phyloP scores from a whole-genome alignment of 2,113 vertebrate genomes.

The Apus apus region DNA sequence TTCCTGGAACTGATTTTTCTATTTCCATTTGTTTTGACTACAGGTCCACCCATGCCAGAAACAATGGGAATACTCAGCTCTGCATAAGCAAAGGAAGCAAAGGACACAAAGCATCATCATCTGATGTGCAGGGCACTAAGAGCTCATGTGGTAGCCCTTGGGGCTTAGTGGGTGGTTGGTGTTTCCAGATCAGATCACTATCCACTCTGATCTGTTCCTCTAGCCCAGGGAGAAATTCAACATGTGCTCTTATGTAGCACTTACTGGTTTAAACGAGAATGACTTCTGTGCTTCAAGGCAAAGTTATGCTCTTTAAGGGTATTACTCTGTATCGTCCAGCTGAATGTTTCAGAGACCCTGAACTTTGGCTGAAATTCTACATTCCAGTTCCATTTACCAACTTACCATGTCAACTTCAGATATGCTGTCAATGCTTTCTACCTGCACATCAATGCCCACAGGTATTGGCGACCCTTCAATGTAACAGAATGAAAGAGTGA shows the following conservation, averaged over 20 bases:
- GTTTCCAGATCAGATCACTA: background rate
- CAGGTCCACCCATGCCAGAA: background rate
- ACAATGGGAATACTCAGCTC: background rate
- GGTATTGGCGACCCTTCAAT: constrained; percentile 85
- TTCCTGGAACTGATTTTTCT: background rate
- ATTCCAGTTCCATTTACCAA: constrained; percentile 12
- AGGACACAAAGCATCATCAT: background rate
- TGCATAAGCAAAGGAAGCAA: background rate
- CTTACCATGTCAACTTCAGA: constrained; percentile 95
- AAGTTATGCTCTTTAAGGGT: background rate
- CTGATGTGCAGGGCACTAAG: background rate
- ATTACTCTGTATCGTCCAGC: background rate
- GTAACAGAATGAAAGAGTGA: constrained; percentile 27
- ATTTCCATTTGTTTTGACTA: background rate
- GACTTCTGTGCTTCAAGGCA: background rate
- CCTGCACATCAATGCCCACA: constrained; percentile 90
- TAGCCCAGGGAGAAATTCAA: background rate
- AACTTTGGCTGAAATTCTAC: background rate
- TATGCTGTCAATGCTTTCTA: constrained; percentile 95
- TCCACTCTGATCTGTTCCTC: background rate
- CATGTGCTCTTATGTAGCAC: background rate
- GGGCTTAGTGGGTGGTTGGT: background rate
- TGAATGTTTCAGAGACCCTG: background rate
- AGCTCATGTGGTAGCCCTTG: background rate
- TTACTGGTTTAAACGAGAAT: background rate